Conservation (phyloP, 2,888 invertebrate species). For the Rotaria macrura region DNA sequence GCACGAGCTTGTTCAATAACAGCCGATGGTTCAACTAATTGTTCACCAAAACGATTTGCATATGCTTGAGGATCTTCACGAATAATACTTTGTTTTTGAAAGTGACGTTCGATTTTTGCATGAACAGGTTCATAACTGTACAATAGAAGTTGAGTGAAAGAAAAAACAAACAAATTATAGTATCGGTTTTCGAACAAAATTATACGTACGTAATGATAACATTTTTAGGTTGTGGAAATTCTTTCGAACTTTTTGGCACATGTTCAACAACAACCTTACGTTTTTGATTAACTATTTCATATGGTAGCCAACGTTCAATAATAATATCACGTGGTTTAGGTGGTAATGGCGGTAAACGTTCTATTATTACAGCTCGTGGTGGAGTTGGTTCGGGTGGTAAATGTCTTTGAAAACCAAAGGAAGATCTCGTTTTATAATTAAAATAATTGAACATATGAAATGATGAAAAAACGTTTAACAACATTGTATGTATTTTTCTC, state of each 20-base stretch:
- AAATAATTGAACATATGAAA: not conserved
- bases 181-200: no score
- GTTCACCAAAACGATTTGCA: not conserved
- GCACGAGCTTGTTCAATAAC: not conserved
- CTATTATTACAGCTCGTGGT: constrained; percentile 3
- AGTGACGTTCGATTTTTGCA: not conserved
- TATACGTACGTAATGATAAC: not conserved
- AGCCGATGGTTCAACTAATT: not conserved
- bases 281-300: constrained; percentile 19
- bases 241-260: not conserved
- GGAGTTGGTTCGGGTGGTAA: constrained; percentile 8
- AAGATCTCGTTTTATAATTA: not conserved
- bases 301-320: constrained; percentile 24
- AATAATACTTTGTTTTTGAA: not conserved
- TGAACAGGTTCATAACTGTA: constrained; percentile 10
- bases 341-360: constrained; percentile 21
- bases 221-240: not conserved
- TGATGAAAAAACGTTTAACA: no score
- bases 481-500: no score
- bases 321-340: constrained; percentile 19
- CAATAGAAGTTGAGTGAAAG: not conserved
- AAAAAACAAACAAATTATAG: no score
- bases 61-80: constrained; percentile 10
- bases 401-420: not conserved
- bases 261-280: not conserved